Percentiles rank a stretch among this genome's conserved stretches.
These are phyloP conservation scores for Stigmatopora argus DNA, from an alignment of 2,113 vertebrate genomes.

Conservation along the genomic window DNA sequence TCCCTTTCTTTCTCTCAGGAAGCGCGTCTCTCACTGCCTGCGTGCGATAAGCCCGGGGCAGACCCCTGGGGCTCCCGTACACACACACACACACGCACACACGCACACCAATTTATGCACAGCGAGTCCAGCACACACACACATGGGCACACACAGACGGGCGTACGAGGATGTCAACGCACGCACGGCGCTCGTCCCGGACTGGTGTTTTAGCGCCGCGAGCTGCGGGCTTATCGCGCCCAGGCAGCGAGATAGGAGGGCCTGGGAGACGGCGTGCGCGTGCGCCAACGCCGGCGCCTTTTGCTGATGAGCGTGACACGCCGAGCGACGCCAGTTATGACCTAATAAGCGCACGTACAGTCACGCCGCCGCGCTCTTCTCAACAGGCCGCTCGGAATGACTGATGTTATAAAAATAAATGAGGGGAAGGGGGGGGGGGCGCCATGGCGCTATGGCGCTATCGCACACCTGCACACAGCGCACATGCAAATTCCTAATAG, in stretches of 20 bases:
- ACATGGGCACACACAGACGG: conserved; percentile 19
- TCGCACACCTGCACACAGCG: conserved; percentile 41
- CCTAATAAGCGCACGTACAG: conserved; percentile 51
- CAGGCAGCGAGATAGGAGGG: conserved; percentile 64
- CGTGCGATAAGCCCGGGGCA: conserved; percentile 72
- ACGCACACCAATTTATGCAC: conserved; percentile 20
- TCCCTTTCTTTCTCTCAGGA: conserved; percentile 53
- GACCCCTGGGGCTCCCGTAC: conserved; percentile 62
- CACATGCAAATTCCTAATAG: conserved; percentile 34
- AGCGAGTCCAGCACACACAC: conserved; percentile 44
- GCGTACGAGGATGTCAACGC: too few species aligned
- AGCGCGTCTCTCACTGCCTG: conserved; percentile 71
- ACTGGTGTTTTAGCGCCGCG: conserved; percentile 65
- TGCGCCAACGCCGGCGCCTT: not conserved
- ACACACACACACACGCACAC: conserved; percentile 27
- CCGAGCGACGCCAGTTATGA: conserved; percentile 38
- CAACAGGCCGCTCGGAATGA: conserved; percentile 44
- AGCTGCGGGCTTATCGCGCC: conserved; percentile 66
- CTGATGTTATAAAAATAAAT: conserved; percentile 11
- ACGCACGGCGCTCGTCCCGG: conserved; percentile 51
- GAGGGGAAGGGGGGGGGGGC: not conserved
- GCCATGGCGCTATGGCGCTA: conserved; percentile 9
- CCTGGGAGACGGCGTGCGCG: conserved; percentile 39
- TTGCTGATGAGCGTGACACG: conserved; percentile 13
- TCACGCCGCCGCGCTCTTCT: conserved; percentile 40